Percentiles rank a stretch among this genome's conserved stretches.
Conservation (phyloP, 2,113 vertebrate genomes). For the Chaetodon auriga region DNA sequence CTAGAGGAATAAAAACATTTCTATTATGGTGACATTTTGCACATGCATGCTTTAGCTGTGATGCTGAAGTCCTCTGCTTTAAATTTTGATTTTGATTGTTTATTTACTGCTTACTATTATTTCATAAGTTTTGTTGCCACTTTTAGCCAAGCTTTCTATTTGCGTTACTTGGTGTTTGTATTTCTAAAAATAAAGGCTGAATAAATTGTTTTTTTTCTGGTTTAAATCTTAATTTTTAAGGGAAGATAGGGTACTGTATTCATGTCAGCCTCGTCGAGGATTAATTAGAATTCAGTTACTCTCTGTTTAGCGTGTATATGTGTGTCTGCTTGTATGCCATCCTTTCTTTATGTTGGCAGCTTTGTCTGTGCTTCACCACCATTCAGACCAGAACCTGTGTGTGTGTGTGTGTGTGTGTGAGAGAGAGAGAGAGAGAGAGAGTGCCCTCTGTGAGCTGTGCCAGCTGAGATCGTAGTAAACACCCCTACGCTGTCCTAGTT, state of each 20-base stretch:
- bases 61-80: no score
- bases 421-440: slow-evolving; percentile 38
- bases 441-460: slow-evolving; percentile 27
- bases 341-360: slow-evolving; percentile 9
- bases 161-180: no score
- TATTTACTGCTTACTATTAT: no score
- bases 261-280: not conserved
- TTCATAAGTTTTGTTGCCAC: no score
- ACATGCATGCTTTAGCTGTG: no score
- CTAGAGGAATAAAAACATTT: no score
- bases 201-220: no score
- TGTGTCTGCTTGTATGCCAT: slow-evolving; percentile 1
- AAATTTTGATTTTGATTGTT: no score
- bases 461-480: slow-evolving; percentile 62
- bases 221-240: not conserved
- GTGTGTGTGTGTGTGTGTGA: slow-evolving; percentile 34
- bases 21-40: no score
- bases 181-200: no score
- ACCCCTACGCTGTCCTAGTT: slow-evolving; percentile 49
- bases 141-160: no score
- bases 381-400: slow-evolving; percentile 34
- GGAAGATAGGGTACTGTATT: not conserved
- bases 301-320: not conserved
- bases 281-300: not conserved
- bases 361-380: slow-evolving; percentile 21